Base-by-base conservation (phyloP, 2,113 vertebrate species). In the Otolemur garnettii region DNA sequence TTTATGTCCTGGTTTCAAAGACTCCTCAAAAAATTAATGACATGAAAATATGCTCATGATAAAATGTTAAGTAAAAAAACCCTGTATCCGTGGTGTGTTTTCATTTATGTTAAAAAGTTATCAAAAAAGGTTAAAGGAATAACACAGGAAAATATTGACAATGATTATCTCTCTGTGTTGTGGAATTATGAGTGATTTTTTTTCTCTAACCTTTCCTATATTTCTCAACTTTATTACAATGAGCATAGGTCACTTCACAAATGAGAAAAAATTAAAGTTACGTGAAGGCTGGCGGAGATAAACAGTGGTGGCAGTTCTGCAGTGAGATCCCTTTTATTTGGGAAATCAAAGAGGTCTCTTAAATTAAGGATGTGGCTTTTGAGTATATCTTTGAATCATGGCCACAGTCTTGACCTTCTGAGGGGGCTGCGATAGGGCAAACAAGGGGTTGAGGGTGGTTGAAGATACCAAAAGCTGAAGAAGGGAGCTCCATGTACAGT, bases 1-100 rank as follows among this genome's bases (percentile, higher is more conserved):
- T 96, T 93, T 96, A 92, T 91, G 38, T 87, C 92, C 80, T 42
- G 83, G 68, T 94, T 97, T 71, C 96, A 97, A 97, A 85, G 50
- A 96, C 77, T 93, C 50, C 92, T 95, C 68, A 97, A 78, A 95
- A 96, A 96, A 77, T 88, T 86, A 92, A 84, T 12, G 33, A 93
- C 71, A 79, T 88, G 72, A 92, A 97, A 96, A 93, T 95, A 81
- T 75, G 64, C 75, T 97, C 53, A 71, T 85, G 88, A 89, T 97
- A 88, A 86, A 96, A 85, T 92, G 66, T 87, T 83, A 94, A 82
- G 59, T 90, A 66, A 66, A 90, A 91, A 80, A 64, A 18, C 2
- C 38, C 35, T 83, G 6, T 92, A 94, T 94, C 64, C 33, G 71
- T 82, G 71, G 26, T 93, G 74, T 92, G 55, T 13, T 92, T 55